Percentiles rank a stretch among this genome's conserved stretches.
These are phyloP conservation scores for Grus americana DNA, from an alignment of 2,113 vertebrate genomes.

Conservation along the genomic window DNA sequence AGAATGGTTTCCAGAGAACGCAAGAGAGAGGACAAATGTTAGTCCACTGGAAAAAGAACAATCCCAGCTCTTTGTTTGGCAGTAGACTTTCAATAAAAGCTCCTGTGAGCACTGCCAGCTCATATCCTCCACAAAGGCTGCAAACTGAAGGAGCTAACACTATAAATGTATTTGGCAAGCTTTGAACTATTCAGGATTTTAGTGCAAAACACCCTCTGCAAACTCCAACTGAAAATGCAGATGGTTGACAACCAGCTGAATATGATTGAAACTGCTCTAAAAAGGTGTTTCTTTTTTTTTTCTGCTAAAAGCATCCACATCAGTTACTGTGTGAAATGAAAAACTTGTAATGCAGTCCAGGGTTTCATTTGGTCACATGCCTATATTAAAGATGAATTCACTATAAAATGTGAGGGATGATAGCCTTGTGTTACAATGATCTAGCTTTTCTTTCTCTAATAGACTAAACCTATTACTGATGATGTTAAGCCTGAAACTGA, in stretches of 20 bases:
- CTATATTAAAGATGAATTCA: slow-evolving; percentile 4
- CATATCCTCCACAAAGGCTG: not conserved
- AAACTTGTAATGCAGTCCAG: not conserved
- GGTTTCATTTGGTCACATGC: not conserved
- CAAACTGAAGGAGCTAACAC: not conserved
- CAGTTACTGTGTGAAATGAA: not conserved
- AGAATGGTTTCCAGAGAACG: not conserved
- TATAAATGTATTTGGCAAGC: not conserved
- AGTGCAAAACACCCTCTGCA: not conserved
- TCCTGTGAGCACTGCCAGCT: not conserved
- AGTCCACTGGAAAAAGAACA: not conserved
- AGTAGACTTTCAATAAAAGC: not conserved
- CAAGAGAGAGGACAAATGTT: not conserved
- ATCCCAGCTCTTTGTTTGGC: not conserved
- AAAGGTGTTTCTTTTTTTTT: not conserved
- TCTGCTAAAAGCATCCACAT: not conserved
- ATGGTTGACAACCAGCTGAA: not conserved
- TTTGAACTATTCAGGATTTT: not conserved
- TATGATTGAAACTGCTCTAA: not conserved
- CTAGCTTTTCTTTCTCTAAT: not conserved
- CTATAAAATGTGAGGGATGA: not conserved
- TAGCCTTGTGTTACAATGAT: not conserved
- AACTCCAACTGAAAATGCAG: not conserved
- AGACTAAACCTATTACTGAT: not conserved
- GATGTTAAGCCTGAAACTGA: not conserved